A percentile compares a stretch with the other conserved stretches of the same genome.
Conservation (phyloP, 92 coral and sea anemone genomes). For the Umimayanthus chanpuru region DNA sequence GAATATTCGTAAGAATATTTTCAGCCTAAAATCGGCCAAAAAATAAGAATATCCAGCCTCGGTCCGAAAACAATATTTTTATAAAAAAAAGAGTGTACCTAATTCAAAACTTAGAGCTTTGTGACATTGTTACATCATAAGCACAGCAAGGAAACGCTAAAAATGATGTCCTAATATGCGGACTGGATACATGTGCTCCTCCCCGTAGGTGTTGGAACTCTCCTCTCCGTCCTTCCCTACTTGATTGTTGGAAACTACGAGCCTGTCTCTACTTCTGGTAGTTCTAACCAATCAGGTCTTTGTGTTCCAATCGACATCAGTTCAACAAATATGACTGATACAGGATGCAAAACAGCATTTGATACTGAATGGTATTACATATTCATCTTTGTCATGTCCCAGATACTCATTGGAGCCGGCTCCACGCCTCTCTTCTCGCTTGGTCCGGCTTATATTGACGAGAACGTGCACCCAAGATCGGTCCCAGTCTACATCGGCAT, state of each 20-base stretch:
- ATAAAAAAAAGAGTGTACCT: no score
- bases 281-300: constrained; percentile 19
- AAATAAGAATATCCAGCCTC: no score
- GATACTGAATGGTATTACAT: constrained; percentile 55
- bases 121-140: no score
- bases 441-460: constrained; percentile 92
- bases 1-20: no score
- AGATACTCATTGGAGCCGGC: constrained; percentile 89
- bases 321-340: neutral
- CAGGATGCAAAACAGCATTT: neutral
- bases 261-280: neutral
- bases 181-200: neutral
- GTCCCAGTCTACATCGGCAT: constrained; percentile 83
- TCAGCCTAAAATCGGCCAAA: no score
- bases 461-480: constrained; percentile 81
- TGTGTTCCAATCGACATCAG: neutral
- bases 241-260: constrained; percentile 5
- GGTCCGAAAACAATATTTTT: no score
- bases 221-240: constrained; percentile 19
- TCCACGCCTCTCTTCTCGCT: constrained; percentile 89
- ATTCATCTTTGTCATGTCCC: constrained; percentile 69
- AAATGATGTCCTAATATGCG: no score
- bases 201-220: constrained; percentile 17
- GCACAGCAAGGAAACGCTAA: no score
- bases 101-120: no score